These are phyloP conservation scores for Abramis brama DNA, from an alignment of 2,113 vertebrate genomes.

Conservation along the genomic window DNA sequence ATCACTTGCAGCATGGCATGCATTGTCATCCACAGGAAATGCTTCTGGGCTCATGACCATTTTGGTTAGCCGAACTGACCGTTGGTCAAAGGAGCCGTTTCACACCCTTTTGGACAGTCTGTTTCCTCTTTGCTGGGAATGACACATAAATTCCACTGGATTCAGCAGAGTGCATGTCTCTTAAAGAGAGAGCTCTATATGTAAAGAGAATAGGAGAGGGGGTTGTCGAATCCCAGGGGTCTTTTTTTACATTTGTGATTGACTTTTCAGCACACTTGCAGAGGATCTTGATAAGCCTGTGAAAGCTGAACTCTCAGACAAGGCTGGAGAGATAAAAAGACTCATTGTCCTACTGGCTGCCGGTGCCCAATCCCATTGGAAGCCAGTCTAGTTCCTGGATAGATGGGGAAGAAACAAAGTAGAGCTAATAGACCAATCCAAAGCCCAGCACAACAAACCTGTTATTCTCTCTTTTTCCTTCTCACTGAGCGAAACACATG, in stretches of 20 bases:
- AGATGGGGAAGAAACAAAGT: conserved; percentile 57
- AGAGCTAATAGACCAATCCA: conserved; percentile 61
- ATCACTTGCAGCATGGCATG: not conserved
- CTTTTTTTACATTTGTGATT: conserved; percentile 66
- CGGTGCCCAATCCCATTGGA: conserved; percentile 50
- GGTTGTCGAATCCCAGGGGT: conserved; percentile 59
- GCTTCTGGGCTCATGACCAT: not conserved
- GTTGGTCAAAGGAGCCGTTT: not conserved
- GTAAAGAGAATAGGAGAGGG: conserved; percentile 42
- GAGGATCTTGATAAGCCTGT: conserved; percentile 69
- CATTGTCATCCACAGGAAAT: not conserved
- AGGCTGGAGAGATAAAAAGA: conserved; percentile 64
- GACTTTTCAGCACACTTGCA: conserved; percentile 69
- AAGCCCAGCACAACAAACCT: conserved; percentile 62
- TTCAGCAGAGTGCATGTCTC: not conserved
- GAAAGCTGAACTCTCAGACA: conserved; percentile 68
- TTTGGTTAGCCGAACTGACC: not conserved
- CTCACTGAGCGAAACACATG: conserved; percentile 38
- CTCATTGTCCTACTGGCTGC: conserved; percentile 61
- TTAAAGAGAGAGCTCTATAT: conserved; percentile 38
- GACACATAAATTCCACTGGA: conserved; percentile 40
- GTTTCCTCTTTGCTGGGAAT: conserved; percentile 43
- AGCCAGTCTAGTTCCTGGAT: conserved; percentile 55
- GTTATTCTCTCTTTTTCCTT: conserved; percentile 50
- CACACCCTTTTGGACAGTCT: conserved; percentile 38